These are phyloP conservation scores for Amblyteles armatorius DNA, from an alignment of 2,888 invertebrate species.

Conservation along the genomic window DNA sequence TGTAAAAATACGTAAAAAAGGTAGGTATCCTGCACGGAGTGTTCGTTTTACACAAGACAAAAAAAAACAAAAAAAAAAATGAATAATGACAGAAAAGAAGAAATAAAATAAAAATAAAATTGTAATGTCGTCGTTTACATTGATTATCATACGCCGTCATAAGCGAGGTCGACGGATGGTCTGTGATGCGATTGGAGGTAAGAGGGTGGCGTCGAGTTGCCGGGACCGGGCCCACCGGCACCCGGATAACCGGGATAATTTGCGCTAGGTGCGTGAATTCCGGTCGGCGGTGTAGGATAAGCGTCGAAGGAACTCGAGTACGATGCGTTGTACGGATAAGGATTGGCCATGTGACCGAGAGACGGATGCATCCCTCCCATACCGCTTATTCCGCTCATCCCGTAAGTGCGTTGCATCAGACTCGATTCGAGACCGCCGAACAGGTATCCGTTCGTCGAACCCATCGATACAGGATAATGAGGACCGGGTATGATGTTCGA, in stretches of 20 bases:
- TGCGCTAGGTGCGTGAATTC: conserved; percentile 89
- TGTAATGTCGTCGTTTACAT: conserved; percentile 71
- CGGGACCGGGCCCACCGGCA: conserved; percentile 71
- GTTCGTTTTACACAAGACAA: conserved; percentile 33
- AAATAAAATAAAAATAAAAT: conserved; percentile 13
- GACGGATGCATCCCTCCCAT: conserved; percentile 81
- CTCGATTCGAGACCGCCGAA: conserved; percentile 82
- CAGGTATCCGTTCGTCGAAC: conserved; percentile 81
- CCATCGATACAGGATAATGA: conserved; percentile 83
- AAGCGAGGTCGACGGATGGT: conserved; percentile 83
- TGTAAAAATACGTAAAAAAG: conserved; percentile 83
- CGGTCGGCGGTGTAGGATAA: conserved; percentile 86
- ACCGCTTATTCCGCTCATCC: conserved; percentile 80
- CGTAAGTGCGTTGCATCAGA: conserved; percentile 82
- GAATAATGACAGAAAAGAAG: conserved; percentile 10
- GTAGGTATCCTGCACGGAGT: conserved; percentile 53
- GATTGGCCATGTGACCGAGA: conserved; percentile 75
- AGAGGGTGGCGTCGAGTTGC: conserved; percentile 80
- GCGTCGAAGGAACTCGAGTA: conserved; percentile 83
- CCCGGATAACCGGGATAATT: conserved; percentile 87
- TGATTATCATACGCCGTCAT: conserved; percentile 84
- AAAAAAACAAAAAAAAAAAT: conserved; percentile 2
- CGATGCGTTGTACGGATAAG: conserved; percentile 82
- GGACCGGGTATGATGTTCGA: conserved; percentile 84
- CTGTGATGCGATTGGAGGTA: conserved; percentile 82